Conservation (phyloP, 2,113 vertebrate genomes). For the Alectura lathami region DNA sequence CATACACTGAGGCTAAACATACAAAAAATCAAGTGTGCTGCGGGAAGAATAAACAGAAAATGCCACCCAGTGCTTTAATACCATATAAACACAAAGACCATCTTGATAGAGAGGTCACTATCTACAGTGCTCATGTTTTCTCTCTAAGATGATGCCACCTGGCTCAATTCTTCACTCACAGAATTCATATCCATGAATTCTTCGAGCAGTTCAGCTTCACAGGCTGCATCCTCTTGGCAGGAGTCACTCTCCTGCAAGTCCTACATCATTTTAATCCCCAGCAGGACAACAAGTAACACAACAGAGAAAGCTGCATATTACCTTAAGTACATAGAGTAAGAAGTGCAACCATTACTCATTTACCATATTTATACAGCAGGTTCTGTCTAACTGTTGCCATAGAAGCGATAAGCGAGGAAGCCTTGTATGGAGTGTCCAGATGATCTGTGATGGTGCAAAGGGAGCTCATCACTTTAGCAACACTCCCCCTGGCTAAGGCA, state of each 20-base stretch:
- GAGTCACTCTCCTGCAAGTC: background rate
- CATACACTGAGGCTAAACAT: background rate
- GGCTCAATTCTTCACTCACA: background rate
- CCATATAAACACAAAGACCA: background rate
- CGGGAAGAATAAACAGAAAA: background rate
- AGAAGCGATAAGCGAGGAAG: conserved; percentile 86
- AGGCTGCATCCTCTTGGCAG: background rate
- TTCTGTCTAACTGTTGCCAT: conserved; percentile 91
- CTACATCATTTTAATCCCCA: background rate
- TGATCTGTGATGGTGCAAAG: conserved; percentile 87
- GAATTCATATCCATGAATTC: background rate
- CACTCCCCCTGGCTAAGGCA: conserved; percentile 91
- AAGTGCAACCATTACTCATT: background rate
- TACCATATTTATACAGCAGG: conserved; percentile 94
- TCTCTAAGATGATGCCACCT: background rate
- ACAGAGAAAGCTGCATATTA: background rate
- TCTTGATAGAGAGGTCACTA: background rate
- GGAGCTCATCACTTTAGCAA: conserved; percentile 91
- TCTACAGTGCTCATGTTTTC: background rate
- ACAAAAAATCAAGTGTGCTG: background rate
- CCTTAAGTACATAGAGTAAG: background rate
- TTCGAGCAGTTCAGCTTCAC: background rate
- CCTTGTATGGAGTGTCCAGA: conserved; percentile 84
- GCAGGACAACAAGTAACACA: background rate
- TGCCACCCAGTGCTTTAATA: background rate